Conservation (phyloP, 2,888 invertebrate genomes). For the Junonia oenone region DNA sequence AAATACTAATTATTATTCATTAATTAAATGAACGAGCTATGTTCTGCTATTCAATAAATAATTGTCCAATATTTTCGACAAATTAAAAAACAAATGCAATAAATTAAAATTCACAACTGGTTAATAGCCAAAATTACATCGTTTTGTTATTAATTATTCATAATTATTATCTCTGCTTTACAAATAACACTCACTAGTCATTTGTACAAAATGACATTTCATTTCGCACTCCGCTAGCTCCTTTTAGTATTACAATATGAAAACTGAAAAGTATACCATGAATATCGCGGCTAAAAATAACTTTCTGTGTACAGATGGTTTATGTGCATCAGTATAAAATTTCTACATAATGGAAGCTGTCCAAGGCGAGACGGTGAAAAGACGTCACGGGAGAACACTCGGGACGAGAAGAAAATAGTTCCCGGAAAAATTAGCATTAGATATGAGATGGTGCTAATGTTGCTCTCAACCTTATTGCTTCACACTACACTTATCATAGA, state of each 20-base stretch:
- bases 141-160: no score
- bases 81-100: no score
- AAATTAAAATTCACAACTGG: no score
- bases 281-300: constrained; percentile 28
- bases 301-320: constrained; percentile 34
- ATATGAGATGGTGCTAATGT: constrained; percentile 49
- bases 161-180: background rate
- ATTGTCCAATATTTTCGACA: no score
- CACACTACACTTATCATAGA: constrained; percentile 29
- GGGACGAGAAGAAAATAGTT: constrained; percentile 41
- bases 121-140: no score
- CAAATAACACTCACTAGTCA: background rate
- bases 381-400: constrained; percentile 49
- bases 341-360: constrained; percentile 62
- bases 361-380: constrained; percentile 53
- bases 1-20: no score
- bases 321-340: constrained; percentile 50
- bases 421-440: constrained; percentile 53
- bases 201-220: background rate
- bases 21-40: no score
- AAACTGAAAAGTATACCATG: constrained; percentile 18
- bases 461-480: constrained; percentile 53
- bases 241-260: constrained; percentile 9
- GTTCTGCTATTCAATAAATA: no score
- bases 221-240: background rate